These are phyloP conservation scores for Oikopleura dioica DNA, from an alignment of 23 tunicate species.

Conservation along the genomic window DNA sequence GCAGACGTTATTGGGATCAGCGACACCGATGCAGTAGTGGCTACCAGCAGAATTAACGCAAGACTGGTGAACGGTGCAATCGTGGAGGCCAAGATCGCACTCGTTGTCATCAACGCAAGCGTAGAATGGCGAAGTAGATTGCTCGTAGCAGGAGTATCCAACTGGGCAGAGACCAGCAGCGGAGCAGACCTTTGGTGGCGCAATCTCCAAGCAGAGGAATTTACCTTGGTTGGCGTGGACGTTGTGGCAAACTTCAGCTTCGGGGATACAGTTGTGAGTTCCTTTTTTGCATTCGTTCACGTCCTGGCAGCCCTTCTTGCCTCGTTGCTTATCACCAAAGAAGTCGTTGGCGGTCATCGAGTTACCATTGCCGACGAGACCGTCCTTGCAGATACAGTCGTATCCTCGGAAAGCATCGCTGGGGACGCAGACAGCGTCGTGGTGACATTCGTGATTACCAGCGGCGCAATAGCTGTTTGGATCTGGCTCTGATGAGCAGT, in stretches of 20 bases:
- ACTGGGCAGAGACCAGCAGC: not conserved
- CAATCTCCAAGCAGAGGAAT: not conserved
- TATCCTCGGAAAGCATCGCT: not conserved
- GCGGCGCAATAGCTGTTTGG: not conserved
- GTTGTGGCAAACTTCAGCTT: not conserved
- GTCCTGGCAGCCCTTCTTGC: not conserved
- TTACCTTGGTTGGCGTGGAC: not conserved
- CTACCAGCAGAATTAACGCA: not conserved
- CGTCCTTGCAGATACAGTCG: not conserved
- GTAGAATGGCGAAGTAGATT: not conserved
- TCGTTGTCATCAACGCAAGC: not conserved
- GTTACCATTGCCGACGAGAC: not conserved
- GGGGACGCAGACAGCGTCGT: not conserved
- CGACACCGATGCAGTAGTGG: not conserved
- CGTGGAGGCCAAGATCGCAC: not conserved
- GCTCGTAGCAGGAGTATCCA: not conserved
- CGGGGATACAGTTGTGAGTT: not conserved
- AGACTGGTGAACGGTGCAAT: not conserved
- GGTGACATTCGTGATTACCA: not conserved
- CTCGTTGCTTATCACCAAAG: not conserved
- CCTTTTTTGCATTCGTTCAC: not conserved
- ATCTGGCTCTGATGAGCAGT: slow-evolving; percentile 1
- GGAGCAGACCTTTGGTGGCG: not conserved
- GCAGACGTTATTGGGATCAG: not conserved
- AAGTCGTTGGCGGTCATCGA: not conserved